Percentiles rank a stretch among this genome's conserved stretches.
Evolutionary conservation across 2,113 vertebrate species (phyloP).

Genomic region (Amblyornis subalaris): DNA sequence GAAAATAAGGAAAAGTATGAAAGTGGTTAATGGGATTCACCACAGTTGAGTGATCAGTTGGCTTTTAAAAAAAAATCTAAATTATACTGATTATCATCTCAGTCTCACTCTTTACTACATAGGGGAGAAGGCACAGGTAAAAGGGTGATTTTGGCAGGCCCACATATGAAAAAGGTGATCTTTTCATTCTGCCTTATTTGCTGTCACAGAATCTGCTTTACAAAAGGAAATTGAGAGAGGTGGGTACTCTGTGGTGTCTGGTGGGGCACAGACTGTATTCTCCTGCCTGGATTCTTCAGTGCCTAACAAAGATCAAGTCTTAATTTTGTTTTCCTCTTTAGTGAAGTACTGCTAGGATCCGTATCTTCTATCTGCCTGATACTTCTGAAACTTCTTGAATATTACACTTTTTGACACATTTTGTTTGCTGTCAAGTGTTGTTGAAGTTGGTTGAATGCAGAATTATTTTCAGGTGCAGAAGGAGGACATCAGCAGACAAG

Average conservation of each 20-base stretch:
- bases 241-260: fast-evolving
- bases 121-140: neutral
- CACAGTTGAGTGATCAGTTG: neutral
- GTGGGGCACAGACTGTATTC: neutral
- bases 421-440: neutral
- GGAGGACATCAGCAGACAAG: neutral
- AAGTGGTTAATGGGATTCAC: neutral
- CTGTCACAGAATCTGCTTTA: neutral
- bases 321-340: neutral
- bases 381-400: neutral
- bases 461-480: neutral
- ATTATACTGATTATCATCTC: neutral
- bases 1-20: neutral
- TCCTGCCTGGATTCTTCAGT: neutral
- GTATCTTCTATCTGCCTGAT: neutral
- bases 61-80: neutral
- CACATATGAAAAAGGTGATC: fast-evolving
- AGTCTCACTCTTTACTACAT: neutral
- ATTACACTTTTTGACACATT: neutral
- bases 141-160: neutral
- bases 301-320: neutral
- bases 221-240: fast-evolving
- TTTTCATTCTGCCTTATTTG: neutral
- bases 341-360: neutral
- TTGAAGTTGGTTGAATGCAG: neutral